Evolutionary conservation across 2,888 invertebrate species (phyloP).

Genomic region (Pantelozetes paolii): DNA sequence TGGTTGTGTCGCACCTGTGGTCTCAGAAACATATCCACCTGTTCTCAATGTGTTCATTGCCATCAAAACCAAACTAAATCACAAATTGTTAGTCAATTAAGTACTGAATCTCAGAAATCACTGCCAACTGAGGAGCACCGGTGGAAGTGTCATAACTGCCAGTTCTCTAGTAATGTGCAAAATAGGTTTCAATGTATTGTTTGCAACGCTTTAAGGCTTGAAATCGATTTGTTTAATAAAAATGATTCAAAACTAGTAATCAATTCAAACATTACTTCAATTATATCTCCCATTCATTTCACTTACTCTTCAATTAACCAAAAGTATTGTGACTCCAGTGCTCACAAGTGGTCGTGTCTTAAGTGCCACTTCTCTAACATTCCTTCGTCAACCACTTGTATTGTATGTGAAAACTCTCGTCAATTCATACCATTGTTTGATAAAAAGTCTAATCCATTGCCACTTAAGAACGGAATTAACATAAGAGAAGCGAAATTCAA

Average conservation of each 20-base stretch:
- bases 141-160: constrained; percentile 31
- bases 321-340: neutral
- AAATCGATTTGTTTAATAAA: constrained; percentile 13
- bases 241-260: constrained; percentile 5
- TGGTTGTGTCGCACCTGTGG: constrained; percentile 47
- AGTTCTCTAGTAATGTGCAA: constrained; percentile 29
- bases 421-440: constrained; percentile 29
- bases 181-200: constrained; percentile 16
- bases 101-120: neutral
- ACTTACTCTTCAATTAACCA: neutral
- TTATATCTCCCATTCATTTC: constrained; percentile 9
- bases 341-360: constrained; percentile 52
- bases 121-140: neutral
- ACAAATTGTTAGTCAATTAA: neutral
- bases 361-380: constrained; percentile 51
- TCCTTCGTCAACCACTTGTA: constrained; percentile 48
- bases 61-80: neutral
- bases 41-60: constrained; percentile 47
- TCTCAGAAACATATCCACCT: constrained; percentile 46
- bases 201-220: constrained; percentile 17
- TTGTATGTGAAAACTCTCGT: constrained; percentile 46
- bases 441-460: constrained; percentile 5
- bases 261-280: neutral
- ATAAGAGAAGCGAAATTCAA: constrained; percentile 37
- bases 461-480: neutral